Base-by-base conservation (phyloP, 1,140 invertebrate species). In the Mesaphorura yosii region DNA sequence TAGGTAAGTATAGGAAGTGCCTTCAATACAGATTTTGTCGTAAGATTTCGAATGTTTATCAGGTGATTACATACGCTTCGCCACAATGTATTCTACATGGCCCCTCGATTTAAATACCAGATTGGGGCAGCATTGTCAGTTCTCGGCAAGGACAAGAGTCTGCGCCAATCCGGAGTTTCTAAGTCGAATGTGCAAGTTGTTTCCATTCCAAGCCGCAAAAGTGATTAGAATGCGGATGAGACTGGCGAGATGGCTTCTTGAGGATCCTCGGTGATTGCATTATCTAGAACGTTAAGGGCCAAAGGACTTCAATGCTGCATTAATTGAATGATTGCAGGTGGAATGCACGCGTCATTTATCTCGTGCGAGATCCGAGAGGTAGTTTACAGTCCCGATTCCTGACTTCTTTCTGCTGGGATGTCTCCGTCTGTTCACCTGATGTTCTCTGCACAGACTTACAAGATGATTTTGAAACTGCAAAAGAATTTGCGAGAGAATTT, bases 401-500 rank as follows among this genome's bases (percentile, higher is more conserved):
- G 10, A 34, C 10, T 10, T n/a, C 31, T 10, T 34, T 10, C 10
- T 34, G 31, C 31, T 10, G 10, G 31, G 31, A n/a, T 34, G n/a
- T 10, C n/a, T n/a, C 31, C 10, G 31, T 10, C 31, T 34, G 31
- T 34, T 34, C 31, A n/a, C 31, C 31, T 10, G n/a, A n/a, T 34
- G n/a, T 10, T n/a, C 31, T 34, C n/a, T 34, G 31, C 31, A 10
- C n/a, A 34, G 31, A 34, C 31, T n/a, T 34, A 34, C 10, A 34
- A 34, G 10, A 10, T 10, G 31, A 34, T 34, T 34, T 34, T n/a
- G n/a, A 34, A n/a, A n/a, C n/a, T n/a, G n/a, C n/a, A 25, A 72
- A 80, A 12, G 66, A 75, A 39, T 70, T 91, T 47, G 69, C 75
- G 4, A 74, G 78, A 62, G 69, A 77, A 41, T 86, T 82, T 72